These are phyloP conservation scores for Pseudopodoces humilis DNA, from an alignment of 2,113 vertebrate species.

Conservation along the genomic window DNA sequence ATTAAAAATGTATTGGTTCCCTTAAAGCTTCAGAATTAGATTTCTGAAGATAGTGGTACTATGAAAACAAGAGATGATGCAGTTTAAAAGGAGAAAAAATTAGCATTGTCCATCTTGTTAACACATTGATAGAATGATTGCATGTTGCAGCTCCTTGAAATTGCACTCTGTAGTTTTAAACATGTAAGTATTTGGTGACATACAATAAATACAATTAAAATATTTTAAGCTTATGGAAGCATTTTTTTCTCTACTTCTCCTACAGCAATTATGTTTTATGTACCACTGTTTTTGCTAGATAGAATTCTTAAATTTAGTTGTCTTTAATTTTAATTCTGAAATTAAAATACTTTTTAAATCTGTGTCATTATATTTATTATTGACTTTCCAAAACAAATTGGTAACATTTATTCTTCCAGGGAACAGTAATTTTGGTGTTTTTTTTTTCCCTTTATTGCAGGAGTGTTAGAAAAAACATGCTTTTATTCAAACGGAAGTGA, in stretches of 20 bases:
- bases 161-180: background rate
- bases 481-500: slow-evolving; percentile 75
- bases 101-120: background rate
- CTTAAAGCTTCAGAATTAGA: background rate
- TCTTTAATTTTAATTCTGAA: background rate
- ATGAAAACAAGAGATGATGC: background rate
- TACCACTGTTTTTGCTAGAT: background rate
- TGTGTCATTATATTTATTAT: background rate
- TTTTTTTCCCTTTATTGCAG: slow-evolving; percentile 60
- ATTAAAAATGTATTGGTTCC: background rate
- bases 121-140: background rate
- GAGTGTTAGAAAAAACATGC: slow-evolving; percentile 76
- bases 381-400: background rate
- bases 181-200: background rate
- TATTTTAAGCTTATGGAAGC: background rate
- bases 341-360: background rate
- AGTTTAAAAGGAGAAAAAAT: background rate
- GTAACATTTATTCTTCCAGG: background rate
- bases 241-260: background rate
- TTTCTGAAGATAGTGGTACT: background rate
- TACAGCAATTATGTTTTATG: background rate
- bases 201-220: background rate
- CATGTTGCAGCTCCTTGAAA: background rate
- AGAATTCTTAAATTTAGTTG: background rate
- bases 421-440: background rate